phyloP scores from a whole-genome alignment of 1,140 invertebrate genomes.

The Heliconius hewitsoni region DNA sequence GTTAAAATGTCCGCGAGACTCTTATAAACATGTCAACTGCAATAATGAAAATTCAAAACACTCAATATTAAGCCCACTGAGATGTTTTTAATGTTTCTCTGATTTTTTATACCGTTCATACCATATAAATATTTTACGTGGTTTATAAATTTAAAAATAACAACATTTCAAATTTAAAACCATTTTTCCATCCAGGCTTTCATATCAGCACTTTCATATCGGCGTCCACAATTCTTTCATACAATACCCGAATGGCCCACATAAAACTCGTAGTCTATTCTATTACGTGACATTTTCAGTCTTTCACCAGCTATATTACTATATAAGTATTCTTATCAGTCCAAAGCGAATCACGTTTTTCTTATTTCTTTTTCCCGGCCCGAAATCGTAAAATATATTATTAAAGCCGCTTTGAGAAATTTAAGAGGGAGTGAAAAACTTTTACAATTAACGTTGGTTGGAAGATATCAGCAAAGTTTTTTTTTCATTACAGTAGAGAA shows the following conservation, averaged over 20 bases:
- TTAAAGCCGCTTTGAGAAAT: constrained; percentile 54
- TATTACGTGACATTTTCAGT: constrained; percentile 72
- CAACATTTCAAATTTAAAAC: not conserved
- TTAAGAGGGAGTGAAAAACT: constrained; percentile 57
- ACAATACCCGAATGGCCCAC: constrained; percentile 73
- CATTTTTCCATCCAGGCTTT: not conserved
- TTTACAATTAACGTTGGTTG: constrained; percentile 76
- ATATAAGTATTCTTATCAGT: constrained; percentile 70
- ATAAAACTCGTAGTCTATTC: constrained; percentile 73
- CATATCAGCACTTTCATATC: constrained; percentile 55
- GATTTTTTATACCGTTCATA: not conserved
- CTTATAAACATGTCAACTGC: constrained; percentile 11
- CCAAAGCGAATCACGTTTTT: constrained; percentile 55
- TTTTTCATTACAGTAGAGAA: constrained; percentile 49
- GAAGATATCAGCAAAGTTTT: constrained; percentile 77
- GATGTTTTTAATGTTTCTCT: not conserved
- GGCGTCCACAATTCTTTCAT: constrained; percentile 72
- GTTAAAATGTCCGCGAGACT: constrained; percentile 9
- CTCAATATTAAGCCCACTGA: constrained; percentile 7
- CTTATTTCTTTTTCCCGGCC: constrained; percentile 54
- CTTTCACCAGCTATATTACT: constrained; percentile 61
- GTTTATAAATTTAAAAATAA: not conserved
- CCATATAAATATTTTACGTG: not conserved
- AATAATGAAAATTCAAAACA: constrained; percentile 2
- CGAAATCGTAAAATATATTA: constrained; percentile 68